A percentile compares a stretch with the other conserved stretches of the same genome.
phyloP scores from a whole-genome alignment of 2,113 vertebrate genomes.

The Etia nguti region DNA sequence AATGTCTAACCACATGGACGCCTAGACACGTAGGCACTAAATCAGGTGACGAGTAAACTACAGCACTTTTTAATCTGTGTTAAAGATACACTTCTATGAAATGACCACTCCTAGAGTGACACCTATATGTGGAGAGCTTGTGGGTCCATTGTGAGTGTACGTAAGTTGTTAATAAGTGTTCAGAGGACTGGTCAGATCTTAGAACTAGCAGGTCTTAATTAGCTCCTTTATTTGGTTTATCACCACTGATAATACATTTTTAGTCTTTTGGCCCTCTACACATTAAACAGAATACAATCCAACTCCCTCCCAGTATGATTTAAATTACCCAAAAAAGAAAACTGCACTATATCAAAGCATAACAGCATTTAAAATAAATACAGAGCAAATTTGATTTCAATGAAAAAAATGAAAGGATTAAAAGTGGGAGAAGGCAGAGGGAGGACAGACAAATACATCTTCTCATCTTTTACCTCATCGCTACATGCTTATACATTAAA shows the following conservation, averaged over 20 bases:
- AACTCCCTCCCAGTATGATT: not conserved
- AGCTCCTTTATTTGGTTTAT: not conserved
- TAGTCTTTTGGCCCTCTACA: not conserved
- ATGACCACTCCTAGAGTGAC: not conserved
- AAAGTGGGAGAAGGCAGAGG: not conserved
- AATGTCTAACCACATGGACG: not conserved
- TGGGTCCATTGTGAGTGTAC: not conserved
- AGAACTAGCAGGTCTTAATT: not conserved
- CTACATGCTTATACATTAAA: not conserved
- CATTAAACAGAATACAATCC: not conserved
- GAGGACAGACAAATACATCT: not conserved
- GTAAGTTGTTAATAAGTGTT: not conserved
- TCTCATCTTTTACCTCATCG: not conserved
- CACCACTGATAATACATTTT: not conserved
- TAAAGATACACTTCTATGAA: not conserved
- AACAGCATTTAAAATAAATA: not conserved
- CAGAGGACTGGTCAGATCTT: not conserved
- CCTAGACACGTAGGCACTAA: not conserved
- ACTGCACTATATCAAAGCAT: not conserved
- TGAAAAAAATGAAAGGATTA: not conserved
- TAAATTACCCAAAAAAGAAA: not conserved
- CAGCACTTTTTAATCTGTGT: not conserved
- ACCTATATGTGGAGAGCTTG: not conserved
- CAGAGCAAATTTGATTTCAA: not conserved
- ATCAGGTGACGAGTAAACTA: not conserved